Evolutionary conservation across 2,113 vertebrate species (phyloP).

Genomic region (Sylvia atricapilla): DNA sequence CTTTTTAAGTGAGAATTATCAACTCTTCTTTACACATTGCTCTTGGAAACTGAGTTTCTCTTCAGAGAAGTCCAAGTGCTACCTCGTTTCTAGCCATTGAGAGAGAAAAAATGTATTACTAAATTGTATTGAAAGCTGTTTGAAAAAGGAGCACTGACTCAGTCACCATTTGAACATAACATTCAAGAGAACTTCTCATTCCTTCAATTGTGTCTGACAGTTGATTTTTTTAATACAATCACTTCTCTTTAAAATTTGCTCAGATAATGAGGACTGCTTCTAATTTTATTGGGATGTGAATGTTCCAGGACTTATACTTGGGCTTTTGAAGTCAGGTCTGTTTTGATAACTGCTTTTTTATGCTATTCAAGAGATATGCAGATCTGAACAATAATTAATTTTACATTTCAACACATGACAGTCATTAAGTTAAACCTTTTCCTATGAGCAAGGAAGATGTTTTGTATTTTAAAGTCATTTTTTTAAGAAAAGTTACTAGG

Average conservation of each 20-base stretch:
- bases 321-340: neutral
- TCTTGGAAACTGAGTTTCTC: neutral
- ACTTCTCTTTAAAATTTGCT: neutral
- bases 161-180: neutral
- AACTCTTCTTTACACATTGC: neutral
- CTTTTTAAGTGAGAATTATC: neutral
- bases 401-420: neutral
- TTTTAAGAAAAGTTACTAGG: neutral
- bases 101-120: neutral
- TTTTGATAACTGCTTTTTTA: neutral
- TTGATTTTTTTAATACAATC: neutral
- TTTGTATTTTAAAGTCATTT: neutral
- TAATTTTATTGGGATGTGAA: neutral
- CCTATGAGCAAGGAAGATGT: neutral
- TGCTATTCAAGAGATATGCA: neutral
- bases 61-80: neutral
- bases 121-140: neutral
- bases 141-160: neutral
- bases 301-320: neutral
- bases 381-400: neutral
- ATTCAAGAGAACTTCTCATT: neutral
- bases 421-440: neutral
- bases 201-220: neutral
- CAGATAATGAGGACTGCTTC: neutral
- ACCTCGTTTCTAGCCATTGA: neutral